A percentile compares a stretch with the other conserved stretches of the same genome.
These are phyloP conservation scores for Lagria hirta DNA, from an alignment of 2,888 invertebrate species.

Conservation along the genomic window DNA sequence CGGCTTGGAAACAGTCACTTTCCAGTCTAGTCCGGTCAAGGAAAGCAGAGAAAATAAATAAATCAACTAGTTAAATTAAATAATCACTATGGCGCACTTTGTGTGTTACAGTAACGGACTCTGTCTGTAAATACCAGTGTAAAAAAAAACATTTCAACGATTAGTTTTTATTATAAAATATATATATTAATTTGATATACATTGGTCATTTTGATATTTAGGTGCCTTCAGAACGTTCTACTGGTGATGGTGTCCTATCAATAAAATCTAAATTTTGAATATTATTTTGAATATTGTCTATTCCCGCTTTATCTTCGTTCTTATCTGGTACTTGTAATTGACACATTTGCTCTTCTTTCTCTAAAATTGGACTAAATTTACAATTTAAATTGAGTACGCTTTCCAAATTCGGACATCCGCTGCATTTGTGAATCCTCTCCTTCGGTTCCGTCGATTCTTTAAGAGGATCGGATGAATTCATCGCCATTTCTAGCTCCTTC, in stretches of 20 bases:
- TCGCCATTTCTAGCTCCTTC: conserved; percentile 66
- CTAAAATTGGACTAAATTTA: conserved; percentile 3
- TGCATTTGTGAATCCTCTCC: conserved; percentile 22
- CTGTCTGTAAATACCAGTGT: too few species aligned
- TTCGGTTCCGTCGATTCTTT: conserved; percentile 15
- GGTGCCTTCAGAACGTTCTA: conserved; percentile 29
- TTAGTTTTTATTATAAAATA: too few species aligned
- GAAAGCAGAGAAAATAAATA: too few species aligned
- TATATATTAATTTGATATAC: too few species aligned
- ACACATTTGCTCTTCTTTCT: conserved; percentile 11
- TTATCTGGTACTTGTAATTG: conserved; percentile 26
- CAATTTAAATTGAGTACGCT: conserved; percentile 15
- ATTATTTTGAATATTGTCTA: conserved; percentile 37
- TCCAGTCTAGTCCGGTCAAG: too few species aligned
- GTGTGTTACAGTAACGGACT: too few species aligned
- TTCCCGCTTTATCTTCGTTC: conserved; percentile 5
- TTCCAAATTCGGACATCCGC: conserved; percentile 21
- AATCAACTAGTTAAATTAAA: too few species aligned
- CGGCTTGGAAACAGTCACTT: too few species aligned
- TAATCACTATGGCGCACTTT: too few species aligned
- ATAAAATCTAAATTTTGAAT: conserved; percentile 48
- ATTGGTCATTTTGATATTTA: too few species aligned
- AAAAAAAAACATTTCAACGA: too few species aligned
- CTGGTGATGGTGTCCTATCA: conserved; percentile 48
- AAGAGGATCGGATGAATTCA: conserved; percentile 60